Base-by-base conservation (phyloP, 1,140 invertebrate genomes). In the Ips typographus region DNA sequence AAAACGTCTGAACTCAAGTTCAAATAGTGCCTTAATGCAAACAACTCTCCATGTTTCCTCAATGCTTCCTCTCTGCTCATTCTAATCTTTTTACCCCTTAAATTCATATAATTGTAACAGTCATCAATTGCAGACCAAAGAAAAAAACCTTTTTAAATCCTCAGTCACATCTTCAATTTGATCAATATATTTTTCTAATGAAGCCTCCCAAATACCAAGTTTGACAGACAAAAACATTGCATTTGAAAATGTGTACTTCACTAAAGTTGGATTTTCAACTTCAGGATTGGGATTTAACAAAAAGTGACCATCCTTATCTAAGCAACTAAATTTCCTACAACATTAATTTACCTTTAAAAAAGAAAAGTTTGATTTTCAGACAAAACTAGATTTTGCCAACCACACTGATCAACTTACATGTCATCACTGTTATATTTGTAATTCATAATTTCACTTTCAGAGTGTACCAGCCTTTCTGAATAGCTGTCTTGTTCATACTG, bases 1-100 rank as follows among this genome's bases (percentile, higher is more conserved):
- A 98, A 79, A 4, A 98, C 83, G 82, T 98, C 95, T 0, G 95
- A 98, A 70, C 93, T 94, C 55, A 98, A 84, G 81, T 96, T 98
- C 4, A 98, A 90, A 2, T 90, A 84, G 82, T 98, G 95, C 47
- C 94, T 84, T 38, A 98, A 82, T 1, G 91, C 89, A 80, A 96
- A 97, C 7, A 98, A 78, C 85, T 97, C 91, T 0, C 96, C 95
- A 53, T 94, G 90, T 80, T 95, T 97, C n/a, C 87, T 86, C 4
- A 98, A 84, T 38, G 96, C 91, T 74, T 92, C 84, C 39, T 86
- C 82, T 55, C 88, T 81, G 0, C 87, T 85, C 77, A 95, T 88
- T 71, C 81, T 84, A 8, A 95, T 86, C 70, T 84, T 84, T 44
- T 81, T 81, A 0, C 92, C 92, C 42, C 79, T 71, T 44, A 63